Evolutionary conservation across 1,140 invertebrate genomes (phyloP).

Genomic region (Physella acuta): DNA sequence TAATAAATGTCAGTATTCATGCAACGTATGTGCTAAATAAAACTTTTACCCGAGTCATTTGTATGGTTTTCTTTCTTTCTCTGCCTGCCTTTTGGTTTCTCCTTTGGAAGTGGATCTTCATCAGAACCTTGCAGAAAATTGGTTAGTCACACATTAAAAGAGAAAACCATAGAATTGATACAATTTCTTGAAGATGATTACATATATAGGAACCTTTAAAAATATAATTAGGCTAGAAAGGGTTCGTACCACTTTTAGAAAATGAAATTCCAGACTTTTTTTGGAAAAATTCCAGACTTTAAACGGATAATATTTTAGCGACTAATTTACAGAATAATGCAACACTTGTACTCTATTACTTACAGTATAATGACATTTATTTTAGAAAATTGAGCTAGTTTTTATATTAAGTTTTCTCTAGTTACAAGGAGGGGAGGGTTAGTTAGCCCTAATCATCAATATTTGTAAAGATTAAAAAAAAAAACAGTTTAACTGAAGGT

Average conservation of each 20-base stretch:
- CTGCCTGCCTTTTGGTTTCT: constrained; percentile 32
- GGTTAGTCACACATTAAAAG: neutral
- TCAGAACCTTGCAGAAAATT: constrained; percentile 40
- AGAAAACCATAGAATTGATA: constrained; percentile 12
- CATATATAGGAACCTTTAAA: neutral
- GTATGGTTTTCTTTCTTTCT: constrained; percentile 33
- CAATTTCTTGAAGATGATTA: neutral
- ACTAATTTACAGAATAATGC: neutral
- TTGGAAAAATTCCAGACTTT: too few relatives aligned
- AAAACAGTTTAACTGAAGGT: too few relatives aligned
- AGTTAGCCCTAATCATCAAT: too few relatives aligned
- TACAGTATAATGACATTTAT: too few relatives aligned
- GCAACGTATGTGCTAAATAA: neutral
- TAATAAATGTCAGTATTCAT: neutral
- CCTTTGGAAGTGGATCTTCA: constrained; percentile 43
- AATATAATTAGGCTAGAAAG: neutral
- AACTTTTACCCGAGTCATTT: constrained; percentile 5
- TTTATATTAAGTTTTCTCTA: too few relatives aligned
- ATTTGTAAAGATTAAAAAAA: too few relatives aligned
- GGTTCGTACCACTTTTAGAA: too few relatives aligned
- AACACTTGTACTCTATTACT: neutral
- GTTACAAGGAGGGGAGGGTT: too few relatives aligned
- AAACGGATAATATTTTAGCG: too few relatives aligned
- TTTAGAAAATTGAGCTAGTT: neutral
- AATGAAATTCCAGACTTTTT: too few relatives aligned